Percentiles rank a stretch among this genome's conserved stretches.
These are phyloP conservation scores for Cacatua alba DNA, from an alignment of 2,113 vertebrate species.

Conservation along the genomic window DNA sequence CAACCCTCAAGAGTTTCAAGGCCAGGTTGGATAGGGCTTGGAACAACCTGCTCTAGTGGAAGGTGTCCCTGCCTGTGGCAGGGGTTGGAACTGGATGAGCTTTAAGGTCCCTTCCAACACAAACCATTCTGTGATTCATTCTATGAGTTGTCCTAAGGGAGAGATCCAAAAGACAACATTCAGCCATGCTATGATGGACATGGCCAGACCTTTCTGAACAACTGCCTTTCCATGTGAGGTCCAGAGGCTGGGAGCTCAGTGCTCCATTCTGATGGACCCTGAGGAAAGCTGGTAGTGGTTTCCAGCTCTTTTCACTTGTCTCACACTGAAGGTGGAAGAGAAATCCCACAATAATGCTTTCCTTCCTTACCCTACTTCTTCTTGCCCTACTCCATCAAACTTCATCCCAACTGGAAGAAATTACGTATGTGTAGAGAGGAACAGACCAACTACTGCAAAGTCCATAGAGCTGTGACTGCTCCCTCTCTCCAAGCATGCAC, in stretches of 20 bases:
- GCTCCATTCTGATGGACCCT: not conserved
- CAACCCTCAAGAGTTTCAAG: not conserved
- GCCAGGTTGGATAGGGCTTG: not conserved
- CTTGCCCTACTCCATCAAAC: not conserved
- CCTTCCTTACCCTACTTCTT: not conserved
- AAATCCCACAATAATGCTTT: not conserved
- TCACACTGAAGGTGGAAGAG: not conserved
- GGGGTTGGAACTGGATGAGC: not conserved
- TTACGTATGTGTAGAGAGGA: not conserved
- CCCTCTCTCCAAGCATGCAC: not conserved
- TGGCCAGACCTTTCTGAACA: not conserved
- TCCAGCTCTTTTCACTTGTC: not conserved
- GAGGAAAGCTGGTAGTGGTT: not conserved
- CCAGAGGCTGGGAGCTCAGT: not conserved
- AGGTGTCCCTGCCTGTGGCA: not conserved
- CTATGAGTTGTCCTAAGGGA: not conserved
- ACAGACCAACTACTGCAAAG: not conserved
- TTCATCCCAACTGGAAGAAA: not conserved
- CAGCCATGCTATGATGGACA: fast-evolving
- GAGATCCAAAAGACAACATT: not conserved
- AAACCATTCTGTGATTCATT: not conserved
- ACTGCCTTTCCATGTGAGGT: not conserved
- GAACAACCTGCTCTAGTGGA: not conserved
- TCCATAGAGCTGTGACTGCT: fast-evolving
- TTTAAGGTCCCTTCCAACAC: not conserved